phyloP scores from a whole-genome alignment of 2,797 vertebrate genomes.

The Tragopan temminckii region DNA sequence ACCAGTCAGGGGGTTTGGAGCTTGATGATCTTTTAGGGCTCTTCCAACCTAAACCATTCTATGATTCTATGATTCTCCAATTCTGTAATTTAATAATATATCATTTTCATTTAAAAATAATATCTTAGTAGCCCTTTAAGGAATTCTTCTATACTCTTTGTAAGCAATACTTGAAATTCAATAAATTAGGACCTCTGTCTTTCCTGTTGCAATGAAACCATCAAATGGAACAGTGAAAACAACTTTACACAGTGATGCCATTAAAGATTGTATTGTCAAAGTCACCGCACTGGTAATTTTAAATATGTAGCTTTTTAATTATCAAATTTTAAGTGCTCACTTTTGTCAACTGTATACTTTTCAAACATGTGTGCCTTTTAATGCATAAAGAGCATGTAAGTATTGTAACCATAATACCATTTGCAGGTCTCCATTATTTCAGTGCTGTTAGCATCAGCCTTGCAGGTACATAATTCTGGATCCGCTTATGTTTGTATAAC shows the following conservation, averaged over 20 bases:
- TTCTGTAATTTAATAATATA: not conserved
- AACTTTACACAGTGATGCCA: not conserved
- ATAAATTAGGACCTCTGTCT: not conserved
- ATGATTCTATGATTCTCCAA: no score
- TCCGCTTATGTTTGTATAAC: not conserved
- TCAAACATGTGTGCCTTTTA: not conserved
- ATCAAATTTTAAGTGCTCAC: not conserved
- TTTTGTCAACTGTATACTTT: not conserved
- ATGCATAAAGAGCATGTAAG: fast-evolving
- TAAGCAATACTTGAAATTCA: not conserved
- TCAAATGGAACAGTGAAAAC: not conserved
- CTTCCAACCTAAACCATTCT: no score
- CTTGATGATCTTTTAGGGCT: no score
- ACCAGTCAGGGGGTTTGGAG: no score
- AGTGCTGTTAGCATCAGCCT: not conserved
- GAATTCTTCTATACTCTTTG: not conserved
- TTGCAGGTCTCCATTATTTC: not conserved
- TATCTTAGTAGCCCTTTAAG: not conserved
- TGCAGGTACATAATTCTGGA: not conserved
- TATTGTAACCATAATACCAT: not conserved
- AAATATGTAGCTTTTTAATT: not conserved
- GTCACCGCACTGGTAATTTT: not conserved
- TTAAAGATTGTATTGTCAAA: not conserved
- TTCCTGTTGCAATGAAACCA: not conserved
- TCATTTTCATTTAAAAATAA: not conserved